Conservation (phyloP, 2,113 vertebrate genomes). For the Gracilinanus agilis region DNA sequence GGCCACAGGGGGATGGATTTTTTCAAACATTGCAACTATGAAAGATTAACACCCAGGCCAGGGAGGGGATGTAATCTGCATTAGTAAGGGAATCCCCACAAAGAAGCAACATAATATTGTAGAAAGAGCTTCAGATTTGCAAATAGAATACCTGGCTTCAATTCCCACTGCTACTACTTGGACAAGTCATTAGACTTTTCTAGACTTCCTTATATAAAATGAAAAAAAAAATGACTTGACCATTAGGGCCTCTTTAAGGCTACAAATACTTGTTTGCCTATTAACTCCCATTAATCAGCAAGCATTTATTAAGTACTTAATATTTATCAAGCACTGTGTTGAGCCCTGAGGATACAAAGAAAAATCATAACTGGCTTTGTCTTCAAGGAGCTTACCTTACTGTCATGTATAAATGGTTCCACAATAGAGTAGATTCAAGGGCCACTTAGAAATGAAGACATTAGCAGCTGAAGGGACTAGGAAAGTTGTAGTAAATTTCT, state of each 20-base stretch:
- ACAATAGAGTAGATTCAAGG: not conserved
- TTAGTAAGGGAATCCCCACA: not conserved
- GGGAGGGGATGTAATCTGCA: not conserved
- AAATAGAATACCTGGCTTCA: not conserved
- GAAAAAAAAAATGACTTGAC: not conserved
- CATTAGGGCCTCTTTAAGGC: not conserved
- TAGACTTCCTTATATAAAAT: not conserved
- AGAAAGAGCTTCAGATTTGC: not conserved
- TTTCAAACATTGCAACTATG: not conserved
- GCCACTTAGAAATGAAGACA: not conserved
- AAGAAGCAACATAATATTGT: not conserved
- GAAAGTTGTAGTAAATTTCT: not conserved
- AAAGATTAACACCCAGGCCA: not conserved
- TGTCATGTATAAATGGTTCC: not conserved
- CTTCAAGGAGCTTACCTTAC: not conserved
- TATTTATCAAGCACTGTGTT: not conserved
- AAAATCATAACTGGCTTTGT: not conserved
- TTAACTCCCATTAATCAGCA: not conserved
- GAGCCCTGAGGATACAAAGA: not conserved
- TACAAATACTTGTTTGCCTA: not conserved
- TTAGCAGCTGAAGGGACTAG: not conserved
- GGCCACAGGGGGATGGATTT: not conserved
- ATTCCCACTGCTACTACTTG: not conserved
- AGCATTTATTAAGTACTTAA: not conserved
- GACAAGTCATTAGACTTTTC: not conserved